Base-by-base conservation (phyloP, 2,797 vertebrate species). In the Petrocephalus sullivani region DNA sequence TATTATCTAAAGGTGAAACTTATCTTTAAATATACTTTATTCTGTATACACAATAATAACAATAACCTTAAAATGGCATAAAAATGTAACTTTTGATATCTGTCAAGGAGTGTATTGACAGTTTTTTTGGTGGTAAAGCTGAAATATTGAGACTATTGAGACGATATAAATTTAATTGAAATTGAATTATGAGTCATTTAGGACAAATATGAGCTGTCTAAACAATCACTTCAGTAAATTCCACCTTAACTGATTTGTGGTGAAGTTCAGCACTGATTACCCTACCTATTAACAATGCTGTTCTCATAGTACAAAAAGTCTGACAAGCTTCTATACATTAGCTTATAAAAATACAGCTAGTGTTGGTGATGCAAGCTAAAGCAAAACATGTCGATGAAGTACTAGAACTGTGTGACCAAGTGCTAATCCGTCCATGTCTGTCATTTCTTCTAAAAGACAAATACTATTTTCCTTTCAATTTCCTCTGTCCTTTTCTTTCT, bases 311-410 rank as follows among this genome's bases (percentile, higher is more conserved):
- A 78, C 12, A 41, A 78, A 46, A 78, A 46, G 7, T 16, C 28
- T 71, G 37, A 78, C 14, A n/a, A 41, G 5, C 28, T 16, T 78
- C 37, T 78, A 19, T 28, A 78, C 41, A 78, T 19, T 33, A 78
- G 41, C 33, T 46, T 78, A 14, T 78, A 46, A n/a, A 78, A 78
- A 78, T 78, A 41, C 33, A 57, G 53, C 19, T 49, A 14, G 54
- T 67, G 51, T 56, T 28, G 21, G 78, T 90, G 85, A 90, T 75
- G 37, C 87, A 83, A 75, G 86, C 28, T 53, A 86, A 89, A 89
- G 89, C 82, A 90, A 90, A 90, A 89, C 90, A 90, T 91, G 89
- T 92, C 90, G 90, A 89, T 89, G 83, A 86, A 51, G 33, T 28
- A 84, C 33, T 88, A 41, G 51, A 89, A 53, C n/a, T 88, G 23